These are phyloP conservation scores for Caenorhabditis imperialis DNA, from an alignment of 2,888 invertebrate genomes.

Conservation along the genomic window DNA sequence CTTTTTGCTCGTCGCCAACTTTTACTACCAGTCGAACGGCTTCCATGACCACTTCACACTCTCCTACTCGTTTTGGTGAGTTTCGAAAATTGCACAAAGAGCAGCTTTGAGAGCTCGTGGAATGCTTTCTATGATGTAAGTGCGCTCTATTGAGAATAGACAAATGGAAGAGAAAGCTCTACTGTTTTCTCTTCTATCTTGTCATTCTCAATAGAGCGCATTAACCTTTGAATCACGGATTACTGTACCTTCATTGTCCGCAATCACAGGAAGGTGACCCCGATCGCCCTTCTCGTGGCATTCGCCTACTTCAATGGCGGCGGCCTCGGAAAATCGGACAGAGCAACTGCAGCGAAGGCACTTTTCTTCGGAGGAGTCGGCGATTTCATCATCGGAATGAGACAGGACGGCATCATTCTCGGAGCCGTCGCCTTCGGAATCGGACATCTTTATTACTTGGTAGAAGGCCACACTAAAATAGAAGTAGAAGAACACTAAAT, in stretches of 20 bases:
- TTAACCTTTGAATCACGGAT: no score
- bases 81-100: constrained; percentile 5
- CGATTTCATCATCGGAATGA: constrained; percentile 68
- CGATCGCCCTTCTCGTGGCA: constrained; percentile 58
- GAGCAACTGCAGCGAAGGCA: constrained; percentile 51
- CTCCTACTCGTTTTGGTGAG: constrained; percentile 67
- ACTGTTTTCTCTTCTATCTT: no score
- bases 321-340: constrained; percentile 49
- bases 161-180: no score
- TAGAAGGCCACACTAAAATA: no score
- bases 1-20: constrained; percentile 66
- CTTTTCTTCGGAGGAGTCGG: constrained; percentile 69
- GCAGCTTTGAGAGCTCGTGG: neutral
- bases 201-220: no score
- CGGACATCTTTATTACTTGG: constrained; percentile 71
- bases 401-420: constrained; percentile 64
- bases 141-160: no score
- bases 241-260: no score
- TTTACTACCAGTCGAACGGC: constrained; percentile 72
- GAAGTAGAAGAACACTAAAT: neutral
- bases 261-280: constrained; percentile 65
- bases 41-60: constrained; percentile 66
- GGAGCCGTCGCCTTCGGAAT: constrained; percentile 70
- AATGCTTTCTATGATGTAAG: no score
- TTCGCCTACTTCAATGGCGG: constrained; percentile 57